Base-by-base conservation (phyloP, 2,888 invertebrate genomes). In the Cephus runcator region DNA sequence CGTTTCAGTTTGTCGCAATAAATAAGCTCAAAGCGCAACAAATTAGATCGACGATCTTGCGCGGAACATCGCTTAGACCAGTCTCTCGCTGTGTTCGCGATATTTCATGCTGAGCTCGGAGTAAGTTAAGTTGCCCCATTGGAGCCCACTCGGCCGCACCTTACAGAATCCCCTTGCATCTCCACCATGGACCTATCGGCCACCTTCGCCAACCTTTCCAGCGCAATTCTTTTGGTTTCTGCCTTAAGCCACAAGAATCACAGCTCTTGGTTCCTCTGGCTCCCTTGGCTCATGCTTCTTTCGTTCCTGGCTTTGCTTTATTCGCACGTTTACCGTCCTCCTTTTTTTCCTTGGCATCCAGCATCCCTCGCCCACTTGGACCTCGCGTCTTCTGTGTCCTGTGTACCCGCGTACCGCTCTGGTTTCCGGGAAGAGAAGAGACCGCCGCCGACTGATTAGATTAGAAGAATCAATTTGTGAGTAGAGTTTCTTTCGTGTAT, bases 361-460 rank as follows among this genome's bases (percentile, higher is more conserved):
- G 75, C 75, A 77, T 78, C 79, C 83, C 84, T 85, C 87, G 86
- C 86, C 86, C 83, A 84, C 86, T 77, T 77, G 73, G 31, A 56
- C 56, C 56, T 75, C 34, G 33, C n/a, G 34, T 69, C 69, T 40
- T n/a, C 73, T 78, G 73, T 85, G 79, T 78, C 35, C 36, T 80
- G 83, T 9, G 56, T 83, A 83, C 81, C 83, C 80, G 84, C 85
- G 83, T 71, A 31, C 83, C 86, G 85, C 85, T 86, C 86, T 83
- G 87, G 86, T 89, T 89, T 89, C 89, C 89, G 86, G 89, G 89
- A 89, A 89, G 88, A 85, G 85, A 83, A 82, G 80, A 79, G 77
- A 83, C 76, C 82, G 81, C 78, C 82, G 81, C 81, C 81, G 82
- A 80, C 80, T 85, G 88, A 88, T 88, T 87, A 87, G 88, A 88